These are phyloP conservation scores for Leucophenga maculata DNA, from an alignment of 2,888 invertebrate genomes.

Conservation along the genomic window DNA sequence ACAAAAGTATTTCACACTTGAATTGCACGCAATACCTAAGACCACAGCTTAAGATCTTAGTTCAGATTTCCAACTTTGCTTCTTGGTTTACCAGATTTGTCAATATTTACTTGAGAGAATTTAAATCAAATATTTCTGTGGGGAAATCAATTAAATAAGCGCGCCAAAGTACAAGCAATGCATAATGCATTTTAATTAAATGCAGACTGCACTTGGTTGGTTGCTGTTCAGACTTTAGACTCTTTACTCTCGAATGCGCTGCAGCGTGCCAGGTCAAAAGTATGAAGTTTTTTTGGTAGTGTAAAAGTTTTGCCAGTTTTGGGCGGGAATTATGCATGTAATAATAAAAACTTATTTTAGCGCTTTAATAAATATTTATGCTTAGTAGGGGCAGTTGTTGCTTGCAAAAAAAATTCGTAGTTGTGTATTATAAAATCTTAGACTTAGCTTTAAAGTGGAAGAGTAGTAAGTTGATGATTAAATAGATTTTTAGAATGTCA, in stretches of 20 bases:
- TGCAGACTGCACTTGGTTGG: background rate
- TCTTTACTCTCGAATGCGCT: too few species aligned
- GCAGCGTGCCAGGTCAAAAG: too few species aligned
- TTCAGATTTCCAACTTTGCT: background rate
- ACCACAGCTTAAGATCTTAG: background rate
- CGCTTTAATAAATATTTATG: background rate
- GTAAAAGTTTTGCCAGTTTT: conserved; percentile 3
- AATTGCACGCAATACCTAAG: background rate
- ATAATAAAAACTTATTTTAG: too few species aligned
- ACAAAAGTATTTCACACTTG: background rate
- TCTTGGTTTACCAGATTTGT: background rate
- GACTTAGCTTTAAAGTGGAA: too few species aligned
- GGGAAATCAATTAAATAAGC: conserved; percentile 1
- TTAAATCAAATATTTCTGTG: conserved; percentile 7
- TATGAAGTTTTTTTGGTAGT: too few species aligned
- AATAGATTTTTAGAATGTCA: too few species aligned
- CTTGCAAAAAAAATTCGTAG: background rate
- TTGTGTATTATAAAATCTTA: too few species aligned
- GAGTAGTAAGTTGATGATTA: too few species aligned
- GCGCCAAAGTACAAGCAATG: background rate
- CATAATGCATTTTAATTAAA: conserved; percentile 13
- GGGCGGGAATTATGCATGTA: background rate
- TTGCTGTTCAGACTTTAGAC: too few species aligned
- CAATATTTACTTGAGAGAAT: background rate
- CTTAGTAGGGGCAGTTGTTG: background rate